phyloP scores from a whole-genome alignment of 1,140 invertebrate genomes.

The Ephestia elutella region DNA sequence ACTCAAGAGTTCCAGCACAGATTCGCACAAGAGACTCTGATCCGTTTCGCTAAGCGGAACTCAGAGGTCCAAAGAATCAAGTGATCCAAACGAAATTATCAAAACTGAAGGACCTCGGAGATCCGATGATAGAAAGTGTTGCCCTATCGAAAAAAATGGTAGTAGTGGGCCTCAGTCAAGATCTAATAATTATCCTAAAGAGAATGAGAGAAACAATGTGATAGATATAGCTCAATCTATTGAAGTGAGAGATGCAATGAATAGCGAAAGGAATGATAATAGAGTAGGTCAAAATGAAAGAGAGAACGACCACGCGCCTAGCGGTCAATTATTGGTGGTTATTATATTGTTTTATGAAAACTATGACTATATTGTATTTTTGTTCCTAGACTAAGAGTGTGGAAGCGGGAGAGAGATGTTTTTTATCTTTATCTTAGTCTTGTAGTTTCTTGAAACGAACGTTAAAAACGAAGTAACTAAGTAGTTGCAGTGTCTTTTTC shows the following conservation, averaged over 20 bases:
- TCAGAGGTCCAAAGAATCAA: constrained; percentile 21
- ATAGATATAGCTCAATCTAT: not conserved
- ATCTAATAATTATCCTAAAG: not conserved
- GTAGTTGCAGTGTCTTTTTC: not conserved
- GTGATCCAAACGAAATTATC: constrained; percentile 15
- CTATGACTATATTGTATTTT: constrained; percentile 32
- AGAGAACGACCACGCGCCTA: constrained; percentile 37
- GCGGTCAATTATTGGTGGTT: constrained; percentile 51
- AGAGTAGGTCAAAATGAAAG: constrained; percentile 29
- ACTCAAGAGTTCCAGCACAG: constrained; percentile 48
- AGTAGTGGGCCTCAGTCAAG: not conserved
- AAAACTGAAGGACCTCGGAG: not conserved
- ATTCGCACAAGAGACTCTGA: constrained; percentile 61
- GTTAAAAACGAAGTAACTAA: constrained; percentile 1
- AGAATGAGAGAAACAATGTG: not conserved
- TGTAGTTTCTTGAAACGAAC: not conserved
- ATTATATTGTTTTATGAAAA: constrained; percentile 40
- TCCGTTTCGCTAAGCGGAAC: constrained; percentile 36
- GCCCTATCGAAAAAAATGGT: not conserved
- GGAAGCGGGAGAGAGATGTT: constrained; percentile 6
- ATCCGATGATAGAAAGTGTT: constrained; percentile 9
- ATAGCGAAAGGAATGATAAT: not conserved
- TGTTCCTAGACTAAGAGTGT: constrained; percentile 19
- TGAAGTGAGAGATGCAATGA: not conserved
- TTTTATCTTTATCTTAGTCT: constrained; percentile 5